Conservation (phyloP, 2,888 invertebrate species). For the Napeogenes inachia region DNA sequence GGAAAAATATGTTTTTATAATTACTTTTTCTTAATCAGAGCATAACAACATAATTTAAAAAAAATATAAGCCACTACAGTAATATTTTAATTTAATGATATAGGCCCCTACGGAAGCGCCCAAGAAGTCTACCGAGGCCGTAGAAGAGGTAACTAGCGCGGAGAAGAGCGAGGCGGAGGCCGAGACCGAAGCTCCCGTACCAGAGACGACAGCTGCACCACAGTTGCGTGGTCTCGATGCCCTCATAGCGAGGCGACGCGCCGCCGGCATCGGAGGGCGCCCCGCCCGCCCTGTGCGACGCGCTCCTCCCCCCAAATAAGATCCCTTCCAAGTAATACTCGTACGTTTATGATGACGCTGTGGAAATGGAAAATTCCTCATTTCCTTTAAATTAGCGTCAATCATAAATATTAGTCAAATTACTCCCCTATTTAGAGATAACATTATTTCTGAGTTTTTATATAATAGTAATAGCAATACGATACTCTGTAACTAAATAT, state of each 20-base stretch:
- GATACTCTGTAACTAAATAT: constrained; percentile 32
- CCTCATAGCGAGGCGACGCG: constrained; percentile 83
- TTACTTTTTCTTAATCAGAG: not conserved
- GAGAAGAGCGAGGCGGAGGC: constrained; percentile 59
- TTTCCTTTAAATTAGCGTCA: constrained; percentile 27
- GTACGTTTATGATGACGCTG: constrained; percentile 3
- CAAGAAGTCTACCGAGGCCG: constrained; percentile 57
- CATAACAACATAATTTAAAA: too few species aligned
- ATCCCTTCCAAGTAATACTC: constrained; percentile 1
- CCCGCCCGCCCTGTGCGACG: constrained; percentile 57
- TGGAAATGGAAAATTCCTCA: not conserved
- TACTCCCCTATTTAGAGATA: constrained; percentile 55
- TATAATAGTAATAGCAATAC: constrained; percentile 37
- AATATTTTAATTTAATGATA: not conserved
- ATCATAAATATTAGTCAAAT: constrained; percentile 70
- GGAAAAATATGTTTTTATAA: too few species aligned
- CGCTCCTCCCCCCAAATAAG: constrained; percentile 45
- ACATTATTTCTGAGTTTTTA: constrained; percentile 32
- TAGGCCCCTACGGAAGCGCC: constrained; percentile 64
- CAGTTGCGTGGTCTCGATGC: constrained; percentile 81
- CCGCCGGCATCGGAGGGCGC: constrained; percentile 57
- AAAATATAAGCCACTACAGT: too few species aligned
- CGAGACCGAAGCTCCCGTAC: constrained; percentile 52
- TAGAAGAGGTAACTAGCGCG: constrained; percentile 64
- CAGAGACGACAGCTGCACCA: constrained; percentile 73